Evolutionary conservation across 2,888 invertebrate species (phyloP).

Genomic region (Crioceris asparagi): DNA sequence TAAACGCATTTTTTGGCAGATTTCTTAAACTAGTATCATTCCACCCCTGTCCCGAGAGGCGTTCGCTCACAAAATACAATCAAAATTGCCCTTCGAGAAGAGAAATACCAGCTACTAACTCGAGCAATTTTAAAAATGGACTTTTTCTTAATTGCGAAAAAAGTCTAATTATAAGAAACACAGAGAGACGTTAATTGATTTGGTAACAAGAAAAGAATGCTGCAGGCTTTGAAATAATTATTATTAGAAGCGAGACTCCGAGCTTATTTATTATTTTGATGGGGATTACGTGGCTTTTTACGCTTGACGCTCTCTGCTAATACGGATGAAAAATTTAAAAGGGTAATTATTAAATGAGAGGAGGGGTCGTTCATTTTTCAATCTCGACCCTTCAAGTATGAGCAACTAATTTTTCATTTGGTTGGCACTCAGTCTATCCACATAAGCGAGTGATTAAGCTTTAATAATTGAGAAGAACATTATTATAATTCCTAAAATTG

Average conservation of each 20-base stretch:
- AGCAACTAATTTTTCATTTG: too few species aligned
- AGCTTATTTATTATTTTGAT: constrained; percentile 33
- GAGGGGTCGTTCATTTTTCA: too few species aligned
- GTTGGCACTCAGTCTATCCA: too few species aligned
- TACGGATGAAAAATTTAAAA: neutral
- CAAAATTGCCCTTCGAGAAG: constrained; percentile 35
- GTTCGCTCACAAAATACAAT: too few species aligned
- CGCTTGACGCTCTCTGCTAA: neutral
- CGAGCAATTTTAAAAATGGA: constrained; percentile 39
- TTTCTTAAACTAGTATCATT: too few species aligned
- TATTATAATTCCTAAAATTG: too few species aligned
- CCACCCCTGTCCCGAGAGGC: too few species aligned
- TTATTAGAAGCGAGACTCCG: constrained; percentile 26
- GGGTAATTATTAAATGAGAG: too few species aligned
- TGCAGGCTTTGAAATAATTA: constrained; percentile 25
- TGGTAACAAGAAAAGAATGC: constrained; percentile 36
- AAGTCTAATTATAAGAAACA: constrained; percentile 39
- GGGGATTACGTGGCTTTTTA: constrained; percentile 27
- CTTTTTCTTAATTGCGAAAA: constrained; percentile 36
- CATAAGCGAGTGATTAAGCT: too few species aligned
- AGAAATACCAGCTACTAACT: constrained; percentile 16
- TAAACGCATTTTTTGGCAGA: too few species aligned
- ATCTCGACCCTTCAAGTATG: too few species aligned
- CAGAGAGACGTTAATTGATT: constrained; percentile 39
- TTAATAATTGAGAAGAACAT: too few species aligned